Conservation (phyloP, 1,140 invertebrate species). For the Steinernema feltiae region DNA sequence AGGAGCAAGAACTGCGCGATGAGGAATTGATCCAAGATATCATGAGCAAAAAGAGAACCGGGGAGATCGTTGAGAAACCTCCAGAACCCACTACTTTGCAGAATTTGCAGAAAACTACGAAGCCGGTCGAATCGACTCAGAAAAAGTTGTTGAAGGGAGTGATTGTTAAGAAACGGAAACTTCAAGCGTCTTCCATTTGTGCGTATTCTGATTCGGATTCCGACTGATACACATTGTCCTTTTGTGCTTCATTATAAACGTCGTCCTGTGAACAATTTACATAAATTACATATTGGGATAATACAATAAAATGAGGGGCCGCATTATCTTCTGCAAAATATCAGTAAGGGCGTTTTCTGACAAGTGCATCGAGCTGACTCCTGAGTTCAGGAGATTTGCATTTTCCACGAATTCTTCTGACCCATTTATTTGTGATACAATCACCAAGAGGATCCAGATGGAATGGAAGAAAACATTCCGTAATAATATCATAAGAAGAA, state of each 20-base stretch:
- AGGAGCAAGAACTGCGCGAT: conserved; percentile 50
- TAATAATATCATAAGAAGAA: conserved; percentile 51
- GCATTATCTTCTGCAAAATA: too few relatives aligned
- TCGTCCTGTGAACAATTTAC: too few relatives aligned
- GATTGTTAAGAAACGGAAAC: not conserved
- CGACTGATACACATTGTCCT: not conserved
- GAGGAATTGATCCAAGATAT: conserved; percentile 37
- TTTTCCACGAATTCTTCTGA: conserved; percentile 25
- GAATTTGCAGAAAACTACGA: not conserved
- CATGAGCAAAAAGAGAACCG: not conserved
- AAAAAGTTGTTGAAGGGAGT: conserved; percentile 5
- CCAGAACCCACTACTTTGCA: not conserved
- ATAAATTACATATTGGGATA: too few relatives aligned
- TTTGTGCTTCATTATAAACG: conserved; percentile 9
- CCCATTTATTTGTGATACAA: conserved; percentile 22
- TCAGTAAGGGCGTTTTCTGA: too few relatives aligned
- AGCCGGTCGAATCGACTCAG: not conserved
- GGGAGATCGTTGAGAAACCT: conserved; percentile 35
- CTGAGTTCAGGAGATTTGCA: conserved; percentile 13
- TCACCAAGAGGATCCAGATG: conserved; percentile 8
- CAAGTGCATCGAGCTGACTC: conserved; percentile 14
- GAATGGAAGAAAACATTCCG: not conserved
- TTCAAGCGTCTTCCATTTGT: not conserved
- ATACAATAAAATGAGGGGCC: too few relatives aligned
- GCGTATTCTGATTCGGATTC: too few relatives aligned